Evolutionary conservation across 2,797 vertebrate species (phyloP).

Genomic region (Oreochromis mossambicus): DNA sequence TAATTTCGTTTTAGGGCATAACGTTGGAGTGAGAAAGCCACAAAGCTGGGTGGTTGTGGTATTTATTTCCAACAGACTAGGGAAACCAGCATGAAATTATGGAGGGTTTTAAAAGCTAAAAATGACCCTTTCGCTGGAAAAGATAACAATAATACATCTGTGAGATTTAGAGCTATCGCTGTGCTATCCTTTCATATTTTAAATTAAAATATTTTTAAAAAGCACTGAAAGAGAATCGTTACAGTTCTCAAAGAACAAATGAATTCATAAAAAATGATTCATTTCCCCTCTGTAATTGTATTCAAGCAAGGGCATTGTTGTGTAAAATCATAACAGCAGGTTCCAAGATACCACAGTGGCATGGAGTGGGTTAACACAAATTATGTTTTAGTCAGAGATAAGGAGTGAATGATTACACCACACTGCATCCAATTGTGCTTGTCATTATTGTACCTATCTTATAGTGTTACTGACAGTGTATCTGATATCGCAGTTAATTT

Average conservation of each 20-base stretch:
- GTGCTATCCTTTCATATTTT: constrained; percentile 37
- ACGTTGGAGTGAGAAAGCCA: not conserved
- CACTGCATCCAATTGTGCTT: constrained; percentile 53
- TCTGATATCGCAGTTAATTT: constrained; percentile 55
- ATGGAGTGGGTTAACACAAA: constrained; percentile 49
- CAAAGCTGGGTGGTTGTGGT: not conserved
- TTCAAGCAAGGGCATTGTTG: constrained; percentile 37
- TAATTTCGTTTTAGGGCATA: not conserved
- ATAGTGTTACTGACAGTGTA: constrained; percentile 43
- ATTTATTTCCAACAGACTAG: not conserved
- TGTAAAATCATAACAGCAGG: constrained; percentile 47
- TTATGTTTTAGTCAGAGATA: constrained; percentile 55
- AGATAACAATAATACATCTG: not conserved
- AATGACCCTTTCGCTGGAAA: not conserved
- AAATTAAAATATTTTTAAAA: constrained; percentile 14
- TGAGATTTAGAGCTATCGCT: not conserved
- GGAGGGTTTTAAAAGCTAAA: not conserved
- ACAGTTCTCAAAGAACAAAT: constrained; percentile 42
- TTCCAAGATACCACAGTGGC: constrained; percentile 30
- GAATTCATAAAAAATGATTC: constrained; percentile 14
- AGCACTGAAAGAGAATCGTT: constrained; percentile 45
- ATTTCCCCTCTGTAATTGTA: constrained; percentile 32
- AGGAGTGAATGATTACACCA: constrained; percentile 59
- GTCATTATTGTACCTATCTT: constrained; percentile 55
- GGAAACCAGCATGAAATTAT: not conserved